phyloP scores from a whole-genome alignment of 2,113 vertebrate species.

The Sinocyclocheilus anophthalmus region DNA sequence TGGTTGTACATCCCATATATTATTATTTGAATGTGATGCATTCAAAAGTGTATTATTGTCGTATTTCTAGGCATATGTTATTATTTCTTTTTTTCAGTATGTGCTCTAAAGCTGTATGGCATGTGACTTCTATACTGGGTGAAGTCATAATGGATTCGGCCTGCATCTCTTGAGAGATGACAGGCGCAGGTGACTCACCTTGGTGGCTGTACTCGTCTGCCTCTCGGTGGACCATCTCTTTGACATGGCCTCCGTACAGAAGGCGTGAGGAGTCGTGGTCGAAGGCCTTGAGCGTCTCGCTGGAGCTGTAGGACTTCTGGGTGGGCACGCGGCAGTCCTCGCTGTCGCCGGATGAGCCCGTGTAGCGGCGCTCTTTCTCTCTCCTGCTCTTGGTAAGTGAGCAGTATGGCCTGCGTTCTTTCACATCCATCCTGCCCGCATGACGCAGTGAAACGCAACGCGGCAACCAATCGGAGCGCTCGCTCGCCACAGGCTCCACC shows the following conservation, averaged over 20 bases:
- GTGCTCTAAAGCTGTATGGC: neutral
- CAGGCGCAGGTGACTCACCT: conserved; percentile 75
- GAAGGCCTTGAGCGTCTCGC: conserved; percentile 95
- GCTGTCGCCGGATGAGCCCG: conserved; percentile 86
- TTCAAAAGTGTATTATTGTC: neutral
- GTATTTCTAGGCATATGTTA: neutral
- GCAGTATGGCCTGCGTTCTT: conserved; percentile 96
- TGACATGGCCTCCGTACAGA: conserved; percentile 89
- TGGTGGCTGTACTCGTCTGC: conserved; percentile 87
- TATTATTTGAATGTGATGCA: neutral
- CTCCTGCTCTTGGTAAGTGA: conserved; percentile 93
- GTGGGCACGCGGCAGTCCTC: conserved; percentile 94
- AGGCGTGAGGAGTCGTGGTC: conserved; percentile 93
- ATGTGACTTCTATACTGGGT: neutral
- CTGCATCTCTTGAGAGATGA: neutral
- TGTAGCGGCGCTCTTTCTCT: conserved; percentile 88
- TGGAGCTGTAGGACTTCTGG: conserved; percentile 97
- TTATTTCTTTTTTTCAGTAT: neutral
- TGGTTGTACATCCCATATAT: neutral
- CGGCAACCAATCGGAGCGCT: neutral
- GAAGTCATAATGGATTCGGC: neutral
- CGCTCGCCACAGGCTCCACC: conserved; percentile 64
- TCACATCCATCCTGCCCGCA: conserved; percentile 98
- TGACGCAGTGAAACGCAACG: conserved; percentile 64
- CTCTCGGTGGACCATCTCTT: conserved; percentile 93